phyloP scores from a whole-genome alignment of 2,888 invertebrate species.

The Cybosia mesomella region DNA sequence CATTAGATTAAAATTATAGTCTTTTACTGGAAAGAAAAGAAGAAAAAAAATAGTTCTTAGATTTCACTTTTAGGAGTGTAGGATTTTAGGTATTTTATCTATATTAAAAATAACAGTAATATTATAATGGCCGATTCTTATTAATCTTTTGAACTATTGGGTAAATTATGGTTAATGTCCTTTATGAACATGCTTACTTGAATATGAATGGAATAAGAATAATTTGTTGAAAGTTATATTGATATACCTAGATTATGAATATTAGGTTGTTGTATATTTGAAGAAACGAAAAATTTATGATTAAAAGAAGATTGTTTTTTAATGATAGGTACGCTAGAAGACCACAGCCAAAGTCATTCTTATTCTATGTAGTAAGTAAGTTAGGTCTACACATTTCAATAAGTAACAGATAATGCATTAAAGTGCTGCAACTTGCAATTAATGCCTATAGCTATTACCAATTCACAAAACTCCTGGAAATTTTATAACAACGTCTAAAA shows the following conservation, averaged over 20 bases:
- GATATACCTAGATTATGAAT: neutral
- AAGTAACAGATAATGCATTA: slow-evolving; percentile 19
- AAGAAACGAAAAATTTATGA: slow-evolving; percentile 5
- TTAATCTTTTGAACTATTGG: no score
- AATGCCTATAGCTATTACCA: slow-evolving; percentile 40
- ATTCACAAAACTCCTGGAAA: slow-evolving; percentile 36
- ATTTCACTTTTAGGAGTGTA: no score
- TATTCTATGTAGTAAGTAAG: slow-evolving; percentile 58
- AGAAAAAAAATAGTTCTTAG: no score
- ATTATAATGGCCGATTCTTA: no score
- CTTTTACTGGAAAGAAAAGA: no score
- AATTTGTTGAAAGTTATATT: neutral
- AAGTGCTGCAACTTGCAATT: slow-evolving; percentile 34
- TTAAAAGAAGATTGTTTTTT: slow-evolving; percentile 59
- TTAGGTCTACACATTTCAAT: slow-evolving; percentile 17
- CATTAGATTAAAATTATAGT: no score
- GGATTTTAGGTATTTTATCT: no score
- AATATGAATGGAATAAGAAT: neutral
- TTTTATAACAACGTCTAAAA: slow-evolving; percentile 43
- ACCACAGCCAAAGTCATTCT: slow-evolving; percentile 79
- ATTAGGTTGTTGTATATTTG: neutral
- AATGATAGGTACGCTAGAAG: slow-evolving; percentile 58
- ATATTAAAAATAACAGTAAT: no score
- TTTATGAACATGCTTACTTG: neutral
- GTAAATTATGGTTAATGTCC: no score